phyloP scores from a whole-genome alignment of 2,888 invertebrate species.

The Torymus tubicola region DNA sequence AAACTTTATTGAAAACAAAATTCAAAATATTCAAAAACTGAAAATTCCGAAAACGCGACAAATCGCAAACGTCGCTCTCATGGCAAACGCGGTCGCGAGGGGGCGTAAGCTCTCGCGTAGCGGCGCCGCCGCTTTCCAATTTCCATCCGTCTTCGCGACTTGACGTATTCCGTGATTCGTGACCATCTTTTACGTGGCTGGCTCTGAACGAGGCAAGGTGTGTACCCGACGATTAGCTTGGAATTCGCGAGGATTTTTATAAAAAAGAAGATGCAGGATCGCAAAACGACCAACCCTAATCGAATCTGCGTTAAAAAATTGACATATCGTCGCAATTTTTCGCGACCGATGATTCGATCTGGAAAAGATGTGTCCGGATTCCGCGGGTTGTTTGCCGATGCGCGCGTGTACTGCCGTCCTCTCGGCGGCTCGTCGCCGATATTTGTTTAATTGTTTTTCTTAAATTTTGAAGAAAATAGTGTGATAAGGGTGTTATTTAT shows the following conservation, averaged over 20 bases:
- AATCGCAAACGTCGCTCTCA: too few relatives aligned
- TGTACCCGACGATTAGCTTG: constrained; percentile 30
- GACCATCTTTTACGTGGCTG: constrained; percentile 56
- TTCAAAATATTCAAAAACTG: too few relatives aligned
- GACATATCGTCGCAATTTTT: background rate
- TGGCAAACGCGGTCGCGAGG: background rate
- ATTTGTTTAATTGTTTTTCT: constrained; percentile 12
- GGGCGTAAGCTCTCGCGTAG: background rate
- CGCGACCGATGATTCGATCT: constrained; percentile 6
- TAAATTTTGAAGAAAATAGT: background rate
- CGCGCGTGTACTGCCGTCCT: constrained; percentile 42
- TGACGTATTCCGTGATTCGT: constrained; percentile 35
- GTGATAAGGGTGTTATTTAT: too few relatives aligned
- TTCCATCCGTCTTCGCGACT: background rate
- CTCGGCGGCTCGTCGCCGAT: background rate
- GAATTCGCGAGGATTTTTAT: constrained; percentile 16
- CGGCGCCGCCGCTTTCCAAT: background rate
- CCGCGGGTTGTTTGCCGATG: constrained; percentile 1
- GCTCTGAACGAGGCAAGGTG: constrained; percentile 55
- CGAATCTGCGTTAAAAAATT: background rate
- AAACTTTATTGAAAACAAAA: too few relatives aligned
- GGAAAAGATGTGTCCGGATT: constrained; percentile 48
- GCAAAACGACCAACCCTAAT: constrained; percentile 19
- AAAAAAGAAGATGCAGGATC: constrained; percentile 23
- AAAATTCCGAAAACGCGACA: too few relatives aligned